Evolutionary conservation across 2,113 vertebrate species (phyloP).

Genomic region (Emydocephalus ijimae): DNA sequence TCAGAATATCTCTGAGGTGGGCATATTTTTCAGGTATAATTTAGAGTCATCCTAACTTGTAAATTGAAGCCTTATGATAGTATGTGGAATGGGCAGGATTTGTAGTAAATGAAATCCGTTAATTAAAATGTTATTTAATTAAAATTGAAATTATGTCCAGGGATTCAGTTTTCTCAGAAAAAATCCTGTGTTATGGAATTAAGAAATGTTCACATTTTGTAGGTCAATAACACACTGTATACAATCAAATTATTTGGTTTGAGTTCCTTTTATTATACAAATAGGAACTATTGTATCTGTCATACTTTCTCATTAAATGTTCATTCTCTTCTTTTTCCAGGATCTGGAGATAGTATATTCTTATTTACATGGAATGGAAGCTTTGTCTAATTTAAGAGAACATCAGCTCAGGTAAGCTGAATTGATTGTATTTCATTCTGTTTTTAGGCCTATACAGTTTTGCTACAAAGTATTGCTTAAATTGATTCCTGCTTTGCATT

Average conservation of each 20-base stretch:
- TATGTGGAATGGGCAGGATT: neutral
- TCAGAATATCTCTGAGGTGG: neutral
- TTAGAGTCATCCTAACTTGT: neutral
- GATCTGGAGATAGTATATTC: constrained; percentile 98
- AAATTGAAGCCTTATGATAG: neutral
- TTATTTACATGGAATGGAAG: constrained; percentile 98
- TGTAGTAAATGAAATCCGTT: neutral
- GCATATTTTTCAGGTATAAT: neutral
- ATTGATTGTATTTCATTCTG: neutral
- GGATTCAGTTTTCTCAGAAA: neutral
- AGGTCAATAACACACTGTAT: neutral
- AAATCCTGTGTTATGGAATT: neutral
- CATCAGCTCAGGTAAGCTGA: constrained; percentile 89
- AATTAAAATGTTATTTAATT: constrained; percentile 1
- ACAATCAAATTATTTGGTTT: neutral
- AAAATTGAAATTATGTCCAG: neutral
- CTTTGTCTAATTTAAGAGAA: constrained; percentile 93
- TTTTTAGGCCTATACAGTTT: neutral
- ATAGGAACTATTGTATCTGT: neutral
- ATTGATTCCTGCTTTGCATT: neutral
- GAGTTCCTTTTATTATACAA: neutral
- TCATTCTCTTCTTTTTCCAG: constrained; percentile 68
- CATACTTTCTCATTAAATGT: constrained; percentile 19
- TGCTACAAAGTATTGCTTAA: neutral
- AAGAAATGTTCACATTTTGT: neutral